These are phyloP conservation scores for Dasyornis broadbenti DNA, from an alignment of 2,113 vertebrate genomes.

Conservation along the genomic window DNA sequence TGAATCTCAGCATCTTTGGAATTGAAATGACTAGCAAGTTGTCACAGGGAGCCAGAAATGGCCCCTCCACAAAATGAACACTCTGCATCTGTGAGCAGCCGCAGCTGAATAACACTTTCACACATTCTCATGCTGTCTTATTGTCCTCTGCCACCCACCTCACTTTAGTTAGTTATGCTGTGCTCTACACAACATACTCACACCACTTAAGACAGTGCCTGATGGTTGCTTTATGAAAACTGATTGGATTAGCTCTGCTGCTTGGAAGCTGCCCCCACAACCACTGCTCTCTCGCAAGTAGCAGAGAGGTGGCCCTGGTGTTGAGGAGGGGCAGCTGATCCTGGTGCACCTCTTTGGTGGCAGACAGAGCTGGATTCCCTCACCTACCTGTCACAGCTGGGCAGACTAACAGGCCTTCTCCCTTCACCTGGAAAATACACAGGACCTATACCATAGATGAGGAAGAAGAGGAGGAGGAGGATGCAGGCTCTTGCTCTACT, in stretches of 20 bases:
- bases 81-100: neutral
- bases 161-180: neutral
- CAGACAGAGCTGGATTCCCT: neutral
- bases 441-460: rapidly evolving
- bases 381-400: neutral
- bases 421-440: neutral
- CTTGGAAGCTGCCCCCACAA: neutral
- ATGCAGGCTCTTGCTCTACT: neutral
- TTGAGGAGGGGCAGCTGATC: neutral
- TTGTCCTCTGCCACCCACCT: constrained; percentile 23
- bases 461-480: neutral
- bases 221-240: neutral
- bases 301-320: neutral
- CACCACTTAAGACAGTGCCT: neutral
- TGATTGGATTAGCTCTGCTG: neutral
- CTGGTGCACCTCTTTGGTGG: neutral
- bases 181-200: neutral
- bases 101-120: neutral
- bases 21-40: neutral
- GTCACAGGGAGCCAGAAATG: neutral
- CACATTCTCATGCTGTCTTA: rapidly evolving
- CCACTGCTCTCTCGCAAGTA: neutral
- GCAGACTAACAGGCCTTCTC: neutral
- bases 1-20: neutral
- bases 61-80: neutral